Conservation (phyloP, 2,113 vertebrate species). For the Balaenoptera acutorostrata region DNA sequence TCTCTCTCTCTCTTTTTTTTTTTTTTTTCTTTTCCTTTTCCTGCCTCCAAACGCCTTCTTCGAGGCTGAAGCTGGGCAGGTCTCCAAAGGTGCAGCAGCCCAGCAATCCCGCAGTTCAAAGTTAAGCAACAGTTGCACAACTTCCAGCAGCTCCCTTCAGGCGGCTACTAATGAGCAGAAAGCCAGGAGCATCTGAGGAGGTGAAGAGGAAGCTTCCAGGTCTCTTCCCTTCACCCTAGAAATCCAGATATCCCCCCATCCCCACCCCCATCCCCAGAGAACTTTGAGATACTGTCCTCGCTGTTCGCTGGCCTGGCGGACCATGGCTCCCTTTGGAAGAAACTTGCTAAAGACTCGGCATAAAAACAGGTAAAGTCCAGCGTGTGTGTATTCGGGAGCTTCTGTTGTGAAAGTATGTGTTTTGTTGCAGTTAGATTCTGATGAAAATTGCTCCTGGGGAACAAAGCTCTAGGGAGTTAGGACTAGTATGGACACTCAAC, state of each 20-base stretch:
- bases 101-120: constrained; percentile 82
- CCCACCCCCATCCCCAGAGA: constrained; percentile 24
- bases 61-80: constrained; percentile 80
- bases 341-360: constrained; percentile 92
- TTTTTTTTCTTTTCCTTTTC: constrained; percentile 47
- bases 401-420: neutral
- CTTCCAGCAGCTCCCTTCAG: constrained; percentile 79
- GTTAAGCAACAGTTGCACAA: constrained; percentile 84
- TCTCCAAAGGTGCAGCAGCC: constrained; percentile 83
- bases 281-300: constrained; percentile 38
- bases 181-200: constrained; percentile 51
- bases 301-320: constrained; percentile 41
- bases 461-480: neutral
- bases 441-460: neutral
- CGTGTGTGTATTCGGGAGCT: neutral
- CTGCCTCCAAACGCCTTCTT: constrained; percentile 79
- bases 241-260: neutral
- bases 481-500: neutral
- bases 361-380: constrained; percentile 88
- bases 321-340: constrained; percentile 95
- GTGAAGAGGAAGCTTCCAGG: constrained; percentile 53
- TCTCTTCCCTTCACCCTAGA: neutral
- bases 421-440: neutral
- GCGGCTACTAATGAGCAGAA: constrained; percentile 75
- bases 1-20: neutral